A percentile compares a stretch with the other conserved stretches of the same genome.
Evolutionary conservation across 1,140 invertebrate genomes (phyloP).

Genomic region (Neoseiulus cucumeris): DNA sequence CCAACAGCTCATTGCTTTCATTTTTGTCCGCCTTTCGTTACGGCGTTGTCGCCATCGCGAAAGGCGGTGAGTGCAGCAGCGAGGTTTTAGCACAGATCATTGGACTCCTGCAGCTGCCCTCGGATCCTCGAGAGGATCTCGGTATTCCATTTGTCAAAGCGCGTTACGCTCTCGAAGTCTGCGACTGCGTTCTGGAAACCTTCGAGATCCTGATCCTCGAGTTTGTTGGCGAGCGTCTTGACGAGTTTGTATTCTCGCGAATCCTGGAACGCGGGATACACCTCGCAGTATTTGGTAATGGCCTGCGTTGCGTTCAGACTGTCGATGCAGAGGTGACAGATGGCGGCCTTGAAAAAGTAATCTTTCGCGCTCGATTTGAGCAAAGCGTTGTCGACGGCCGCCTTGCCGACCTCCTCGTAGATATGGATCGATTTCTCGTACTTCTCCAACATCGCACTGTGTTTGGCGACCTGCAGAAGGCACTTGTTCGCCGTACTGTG

Average conservation of each 20-base stretch:
- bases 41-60: too few relatives aligned
- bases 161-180: slow-evolving; percentile 89
- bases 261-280: slow-evolving; percentile 80
- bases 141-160: slow-evolving; percentile 94
- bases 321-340: slow-evolving; percentile 88
- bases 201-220: slow-evolving; percentile 88
- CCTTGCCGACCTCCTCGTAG: slow-evolving; percentile 82
- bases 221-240: slow-evolving; percentile 67
- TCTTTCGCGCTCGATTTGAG: slow-evolving; percentile 96
- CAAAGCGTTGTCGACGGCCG: slow-evolving; percentile 77
- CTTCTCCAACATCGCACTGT: slow-evolving; percentile 84
- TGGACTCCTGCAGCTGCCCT: slow-evolving; percentile 47
- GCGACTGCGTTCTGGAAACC: slow-evolving; percentile 85
- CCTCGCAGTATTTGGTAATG: slow-evolving; percentile 72
- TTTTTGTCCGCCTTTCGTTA: too few relatives aligned
- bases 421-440: slow-evolving; percentile 93
- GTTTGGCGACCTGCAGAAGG: slow-evolving; percentile 88
- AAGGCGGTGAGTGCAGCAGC: too few relatives aligned
- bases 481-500: slow-evolving; percentile 82
- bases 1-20: too few relatives aligned
- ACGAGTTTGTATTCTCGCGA: slow-evolving; percentile 85
- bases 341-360: slow-evolving; percentile 84
- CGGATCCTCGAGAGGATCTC: slow-evolving; percentile 86
- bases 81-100: slow-evolving; percentile 25
- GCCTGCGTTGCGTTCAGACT: slow-evolving; percentile 70